Evolutionary conservation across 2,888 invertebrate species (phyloP).

Genomic region (Campoletis raptor): DNA sequence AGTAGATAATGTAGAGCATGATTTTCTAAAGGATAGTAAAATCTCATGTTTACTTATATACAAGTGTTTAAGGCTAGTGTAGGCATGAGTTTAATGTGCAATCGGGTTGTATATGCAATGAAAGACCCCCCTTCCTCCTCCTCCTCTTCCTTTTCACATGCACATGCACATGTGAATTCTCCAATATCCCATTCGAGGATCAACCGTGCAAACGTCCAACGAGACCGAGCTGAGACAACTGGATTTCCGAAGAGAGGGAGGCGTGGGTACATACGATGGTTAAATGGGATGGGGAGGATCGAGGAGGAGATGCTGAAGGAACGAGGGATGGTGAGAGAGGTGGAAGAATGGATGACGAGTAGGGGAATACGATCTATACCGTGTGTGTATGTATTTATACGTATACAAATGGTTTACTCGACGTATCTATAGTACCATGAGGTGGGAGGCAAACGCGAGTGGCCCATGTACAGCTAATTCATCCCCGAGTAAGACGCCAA

Average conservation of each 20-base stretch:
- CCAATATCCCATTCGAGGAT: slow-evolving; percentile 20
- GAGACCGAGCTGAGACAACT: slow-evolving; percentile 50
- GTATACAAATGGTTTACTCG: slow-evolving; percentile 64
- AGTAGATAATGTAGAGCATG: slow-evolving; percentile 1
- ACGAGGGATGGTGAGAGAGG: slow-evolving; percentile 55
- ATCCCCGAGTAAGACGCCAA: slow-evolving; percentile 78
- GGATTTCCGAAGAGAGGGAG: slow-evolving; percentile 57
- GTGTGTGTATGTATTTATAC: slow-evolving; percentile 11
- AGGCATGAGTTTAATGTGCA: slow-evolving; percentile 69
- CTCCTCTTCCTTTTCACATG: no score
- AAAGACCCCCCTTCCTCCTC: slow-evolving; percentile 69
- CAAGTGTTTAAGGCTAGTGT: slow-evolving; percentile 1
- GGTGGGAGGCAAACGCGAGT: slow-evolving; percentile 69
- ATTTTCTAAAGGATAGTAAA: neutral
- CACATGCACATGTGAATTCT: neutral
- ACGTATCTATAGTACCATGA: slow-evolving; percentile 66
- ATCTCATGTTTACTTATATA: neutral
- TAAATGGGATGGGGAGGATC: slow-evolving; percentile 60
- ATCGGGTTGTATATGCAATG: slow-evolving; percentile 74
- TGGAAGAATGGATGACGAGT: slow-evolving; percentile 56
- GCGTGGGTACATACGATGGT: slow-evolving; percentile 59
- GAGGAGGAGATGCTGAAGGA: slow-evolving; percentile 69
- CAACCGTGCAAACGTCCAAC: slow-evolving; percentile 56
- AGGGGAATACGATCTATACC: slow-evolving; percentile 51
- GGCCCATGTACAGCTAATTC: slow-evolving; percentile 77